These are phyloP conservation scores for Cabera pusaria DNA, from an alignment of 2,888 invertebrate genomes.

Conservation along the genomic window DNA sequence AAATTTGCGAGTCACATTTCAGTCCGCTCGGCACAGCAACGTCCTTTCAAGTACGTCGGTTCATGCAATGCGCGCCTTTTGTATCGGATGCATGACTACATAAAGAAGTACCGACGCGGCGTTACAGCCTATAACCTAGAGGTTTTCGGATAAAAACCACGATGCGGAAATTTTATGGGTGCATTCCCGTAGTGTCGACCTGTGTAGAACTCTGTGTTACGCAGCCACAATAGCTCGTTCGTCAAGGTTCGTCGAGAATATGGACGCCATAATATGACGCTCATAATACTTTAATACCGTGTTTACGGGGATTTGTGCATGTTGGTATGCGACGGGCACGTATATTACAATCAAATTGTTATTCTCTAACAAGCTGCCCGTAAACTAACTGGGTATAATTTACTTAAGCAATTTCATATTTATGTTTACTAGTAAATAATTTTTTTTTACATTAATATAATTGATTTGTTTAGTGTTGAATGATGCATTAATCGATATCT, in stretches of 20 bases:
- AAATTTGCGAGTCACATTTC: conserved; percentile 24
- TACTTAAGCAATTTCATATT: too few relatives aligned
- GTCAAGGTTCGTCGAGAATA: conserved; percentile 70
- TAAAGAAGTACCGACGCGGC: conserved; percentile 37
- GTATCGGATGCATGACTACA: conserved; percentile 48
- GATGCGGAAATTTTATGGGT: conserved; percentile 68
- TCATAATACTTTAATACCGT: conserved; percentile 32
- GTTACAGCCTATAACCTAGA: conserved; percentile 39
- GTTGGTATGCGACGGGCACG: conserved; percentile 26
- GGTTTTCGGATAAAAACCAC: conserved; percentile 64
- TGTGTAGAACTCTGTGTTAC: conserved; percentile 37
- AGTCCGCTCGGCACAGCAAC: conserved; percentile 22
- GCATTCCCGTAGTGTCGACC: conserved; percentile 61
- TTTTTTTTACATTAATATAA: too few relatives aligned
- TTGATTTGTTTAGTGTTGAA: too few relatives aligned
- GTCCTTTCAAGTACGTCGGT: conserved; percentile 44
- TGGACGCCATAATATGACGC: conserved; percentile 49
- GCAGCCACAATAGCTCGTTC: conserved; percentile 69
- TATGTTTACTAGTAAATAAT: too few relatives aligned
- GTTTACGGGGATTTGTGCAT: conserved; percentile 34
- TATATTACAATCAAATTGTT: conserved; percentile 23
- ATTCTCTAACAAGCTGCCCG: conserved; percentile 17
- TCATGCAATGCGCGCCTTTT: conserved; percentile 44
- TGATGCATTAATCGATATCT: too few relatives aligned
- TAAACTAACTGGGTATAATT: conserved; percentile 19